Evolutionary conservation across 2,888 invertebrate genomes (phyloP).

Genomic region (Dilophus febrilis): DNA sequence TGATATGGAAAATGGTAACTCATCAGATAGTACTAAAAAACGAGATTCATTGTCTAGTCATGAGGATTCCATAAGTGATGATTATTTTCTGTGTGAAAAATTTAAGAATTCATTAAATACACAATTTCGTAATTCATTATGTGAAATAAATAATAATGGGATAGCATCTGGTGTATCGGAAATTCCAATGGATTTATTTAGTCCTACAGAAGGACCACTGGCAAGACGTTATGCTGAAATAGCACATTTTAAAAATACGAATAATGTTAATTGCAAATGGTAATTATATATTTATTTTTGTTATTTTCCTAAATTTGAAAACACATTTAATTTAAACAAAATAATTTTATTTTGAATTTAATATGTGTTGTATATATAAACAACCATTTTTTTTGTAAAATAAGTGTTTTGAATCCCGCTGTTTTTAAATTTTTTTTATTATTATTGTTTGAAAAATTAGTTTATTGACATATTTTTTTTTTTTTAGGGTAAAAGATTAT

Average conservation of each 20-base stretch:
- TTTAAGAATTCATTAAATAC: conserved; percentile 16
- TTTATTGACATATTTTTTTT: no score
- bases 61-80: conserved; percentile 15
- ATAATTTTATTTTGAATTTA: no score
- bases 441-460: no score
- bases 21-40: conserved; percentile 11
- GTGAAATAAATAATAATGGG: not conserved
- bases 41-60: conserved; percentile 3
- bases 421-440: no score
- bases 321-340: no score
- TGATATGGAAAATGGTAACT: conserved; percentile 27
- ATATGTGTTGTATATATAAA: no score
- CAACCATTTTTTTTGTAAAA: no score
- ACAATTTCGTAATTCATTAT: conserved; percentile 2
- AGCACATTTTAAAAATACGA: conserved; percentile 23
- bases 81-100: conserved; percentile 27
- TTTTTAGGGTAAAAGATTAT: no score
- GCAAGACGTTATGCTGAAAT: conserved; percentile 30
- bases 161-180: not conserved
- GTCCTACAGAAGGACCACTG: conserved; percentile 30
- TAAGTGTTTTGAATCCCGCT: no score
- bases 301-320: no score
- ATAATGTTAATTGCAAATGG: conserved; percentile 5
- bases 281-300: no score
- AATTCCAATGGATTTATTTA: conserved; percentile 17